Evolutionary conservation across 2,797 vertebrate genomes (phyloP), one percentile per base, ranked within the genome.

Genomic region (Scyliorhinus canicula): DNA sequence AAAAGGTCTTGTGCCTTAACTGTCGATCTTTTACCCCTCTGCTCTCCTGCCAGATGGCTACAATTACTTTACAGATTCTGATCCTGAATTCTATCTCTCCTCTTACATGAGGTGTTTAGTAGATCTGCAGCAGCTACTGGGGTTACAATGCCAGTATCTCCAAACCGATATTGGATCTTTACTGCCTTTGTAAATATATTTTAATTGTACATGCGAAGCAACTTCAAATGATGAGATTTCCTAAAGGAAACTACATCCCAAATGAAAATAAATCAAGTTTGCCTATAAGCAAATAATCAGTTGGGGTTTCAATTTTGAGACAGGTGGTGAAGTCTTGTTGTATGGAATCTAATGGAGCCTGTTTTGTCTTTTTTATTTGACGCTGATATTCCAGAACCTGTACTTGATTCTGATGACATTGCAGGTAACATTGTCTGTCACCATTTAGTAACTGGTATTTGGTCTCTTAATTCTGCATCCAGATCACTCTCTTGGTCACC

Each of bases 361-460:
- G 31, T 91, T 90, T 24, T 60, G 60, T 40, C 84, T 86, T 86
- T n/a, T 86, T 85, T 19, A 60, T 90, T 57, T 91, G 88, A 26
- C 24, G 2, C 40, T 82, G 60, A 91, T 91, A 40, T 44, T 91
- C 57, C 9, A 91, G 57, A 91, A 40, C 57, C 88, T 91, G 14
- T 91, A 3, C 24, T 63, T 63, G 44, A 82, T 47, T 82, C 79
- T 79, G 86, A 90, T 90, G 52, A 35, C 14, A 19, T 40, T 91
- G 35, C 57, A 91, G 88, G 88, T 91, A 91, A 91, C 21, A 9
- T 44, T 91, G 55, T 47, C 44, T 90, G 12, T 60, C 35, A 21
- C 12, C 52, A 60, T 90, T 91, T 44, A 21, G 0, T 40, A 60
- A 21, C 0, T 79, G 40, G 8, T 79, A 2, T 79, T 44, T 79